phyloP scores from a whole-genome alignment of 2,888 invertebrate genomes.

The Dione vanillae region DNA sequence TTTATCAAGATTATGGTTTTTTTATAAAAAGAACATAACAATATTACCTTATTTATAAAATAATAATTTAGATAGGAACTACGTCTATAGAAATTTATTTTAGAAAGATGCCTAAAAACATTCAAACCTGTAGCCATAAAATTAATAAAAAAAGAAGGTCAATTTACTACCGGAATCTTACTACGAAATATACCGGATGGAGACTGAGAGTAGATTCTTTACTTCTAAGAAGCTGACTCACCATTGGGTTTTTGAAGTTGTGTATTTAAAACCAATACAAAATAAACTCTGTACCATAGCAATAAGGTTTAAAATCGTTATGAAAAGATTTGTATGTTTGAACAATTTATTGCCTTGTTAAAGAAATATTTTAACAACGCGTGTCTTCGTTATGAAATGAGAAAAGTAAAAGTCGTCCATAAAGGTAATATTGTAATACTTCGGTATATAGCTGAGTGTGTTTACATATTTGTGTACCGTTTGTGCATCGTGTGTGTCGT shows the following conservation, averaged over 20 bases:
- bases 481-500: not conserved
- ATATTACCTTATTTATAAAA: too few relatives aligned
- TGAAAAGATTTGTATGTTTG: not conserved
- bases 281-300: not conserved
- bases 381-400: constrained; percentile 27
- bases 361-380: constrained; percentile 19
- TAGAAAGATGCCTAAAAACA: not conserved
- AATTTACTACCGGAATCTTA: constrained; percentile 35
- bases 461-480: too few relatives aligned
- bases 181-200: constrained; percentile 55
- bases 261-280: not conserved
- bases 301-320: not conserved
- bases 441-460: not conserved
- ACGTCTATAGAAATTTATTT: too few relatives aligned
- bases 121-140: not conserved
- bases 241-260: constrained; percentile 33
- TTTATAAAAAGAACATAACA: too few relatives aligned
- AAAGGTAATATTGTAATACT: constrained; percentile 6
- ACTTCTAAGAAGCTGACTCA: constrained; percentile 62
- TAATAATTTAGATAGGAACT: too few relatives aligned
- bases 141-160: not conserved
- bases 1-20: too few relatives aligned
- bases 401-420: constrained; percentile 26
- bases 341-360: constrained; percentile 27
- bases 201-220: constrained; percentile 64